Conservation (phyloP, 1,140 invertebrate genomes). For the Drosophila neocordata region DNA sequence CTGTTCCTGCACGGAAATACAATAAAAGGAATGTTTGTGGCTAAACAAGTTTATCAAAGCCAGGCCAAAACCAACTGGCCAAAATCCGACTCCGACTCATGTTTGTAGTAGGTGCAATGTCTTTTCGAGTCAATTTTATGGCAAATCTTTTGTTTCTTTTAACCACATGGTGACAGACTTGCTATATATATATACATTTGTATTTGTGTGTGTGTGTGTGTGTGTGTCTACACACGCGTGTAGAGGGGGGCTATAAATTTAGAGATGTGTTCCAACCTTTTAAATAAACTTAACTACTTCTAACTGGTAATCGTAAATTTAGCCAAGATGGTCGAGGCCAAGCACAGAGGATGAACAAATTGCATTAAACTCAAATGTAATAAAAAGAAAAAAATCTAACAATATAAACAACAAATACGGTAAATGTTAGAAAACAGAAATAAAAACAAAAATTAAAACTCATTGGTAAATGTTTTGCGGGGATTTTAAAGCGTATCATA, state of each 20-base stretch:
- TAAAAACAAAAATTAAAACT: neutral
- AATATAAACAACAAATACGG: no score
- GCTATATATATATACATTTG: neutral
- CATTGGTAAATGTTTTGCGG: neutral
- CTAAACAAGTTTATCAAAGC: slow-evolving; percentile 13
- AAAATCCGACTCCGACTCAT: neutral
- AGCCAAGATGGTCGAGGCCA: slow-evolving; percentile 10
- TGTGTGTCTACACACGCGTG: neutral
- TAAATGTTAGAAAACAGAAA: neutral
- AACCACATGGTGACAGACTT: slow-evolving; percentile 7
- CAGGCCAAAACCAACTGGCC: neutral
- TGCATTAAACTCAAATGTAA: neutral
- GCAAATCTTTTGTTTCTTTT: slow-evolving; percentile 16
- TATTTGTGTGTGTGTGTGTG: neutral
- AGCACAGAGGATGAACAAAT: neutral
- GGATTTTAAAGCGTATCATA: neutral
- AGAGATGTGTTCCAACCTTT: slow-evolving; percentile 7
- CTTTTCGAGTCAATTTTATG: slow-evolving; percentile 10
- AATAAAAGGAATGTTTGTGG: slow-evolving; percentile 14
- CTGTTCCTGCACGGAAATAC: slow-evolving; percentile 6
- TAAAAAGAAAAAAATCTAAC: neutral
- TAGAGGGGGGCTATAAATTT: slow-evolving; percentile 14
- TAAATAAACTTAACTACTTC: slow-evolving; percentile 13
- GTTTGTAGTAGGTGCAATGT: slow-evolving; percentile 14
- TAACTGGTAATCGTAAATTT: slow-evolving; percentile 14